Evolutionary conservation across 2,797 vertebrate genomes (phyloP).

Genomic region (Thamnophis elegans): DNA sequence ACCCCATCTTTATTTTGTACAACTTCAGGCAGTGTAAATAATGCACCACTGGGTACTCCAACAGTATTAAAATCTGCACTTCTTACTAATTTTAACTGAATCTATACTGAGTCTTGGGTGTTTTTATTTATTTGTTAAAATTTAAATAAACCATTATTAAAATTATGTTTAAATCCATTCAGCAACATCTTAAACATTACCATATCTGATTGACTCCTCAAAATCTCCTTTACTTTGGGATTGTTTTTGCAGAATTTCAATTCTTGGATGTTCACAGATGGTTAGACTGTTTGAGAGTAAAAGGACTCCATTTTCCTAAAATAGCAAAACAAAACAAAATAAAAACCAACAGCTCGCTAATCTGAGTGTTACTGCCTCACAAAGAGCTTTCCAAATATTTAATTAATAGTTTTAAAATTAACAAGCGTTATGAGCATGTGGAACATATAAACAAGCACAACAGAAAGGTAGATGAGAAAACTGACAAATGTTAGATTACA

Average conservation of each 20-base stretch:
- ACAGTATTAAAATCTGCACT: neutral
- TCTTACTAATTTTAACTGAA: neutral
- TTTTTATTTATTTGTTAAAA: neutral
- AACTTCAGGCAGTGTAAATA: neutral
- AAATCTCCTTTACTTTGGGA: slow-evolving; percentile 52
- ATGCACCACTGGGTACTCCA: neutral
- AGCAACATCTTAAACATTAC: slow-evolving; percentile 22
- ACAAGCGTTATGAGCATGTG: neutral
- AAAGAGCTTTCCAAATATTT: neutral
- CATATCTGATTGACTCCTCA: slow-evolving; percentile 55
- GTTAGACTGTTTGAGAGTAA: slow-evolving; percentile 79
- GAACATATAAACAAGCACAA: neutral
- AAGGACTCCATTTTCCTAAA: slow-evolving; percentile 69
- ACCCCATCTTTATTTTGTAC: neutral
- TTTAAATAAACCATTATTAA: neutral
- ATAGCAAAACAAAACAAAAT: neutral
- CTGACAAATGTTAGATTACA: neutral
- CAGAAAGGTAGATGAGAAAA: neutral
- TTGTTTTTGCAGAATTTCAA: slow-evolving; percentile 65
- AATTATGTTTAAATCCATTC: neutral
- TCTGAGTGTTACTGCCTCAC: neutral
- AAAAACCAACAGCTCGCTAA: slow-evolving; percentile 16
- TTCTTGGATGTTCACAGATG: slow-evolving; percentile 74
- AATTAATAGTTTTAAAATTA: neutral
- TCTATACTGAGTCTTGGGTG: neutral